Base-by-base conservation (phyloP, 1,140 invertebrate genomes). In the Nymphalis io region DNA sequence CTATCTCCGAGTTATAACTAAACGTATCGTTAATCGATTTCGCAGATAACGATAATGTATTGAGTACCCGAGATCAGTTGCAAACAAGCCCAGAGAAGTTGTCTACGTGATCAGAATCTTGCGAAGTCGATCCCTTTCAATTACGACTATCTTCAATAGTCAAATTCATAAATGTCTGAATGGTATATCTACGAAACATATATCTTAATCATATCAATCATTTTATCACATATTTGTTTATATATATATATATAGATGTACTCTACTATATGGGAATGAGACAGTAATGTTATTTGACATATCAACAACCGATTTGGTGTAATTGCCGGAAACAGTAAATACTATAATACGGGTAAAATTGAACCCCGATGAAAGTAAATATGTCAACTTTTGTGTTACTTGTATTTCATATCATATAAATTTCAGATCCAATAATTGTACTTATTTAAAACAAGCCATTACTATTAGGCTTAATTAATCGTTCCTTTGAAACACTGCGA, bases 11-110 rank as follows among this genome's bases (percentile, higher is more conserved):
- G 57, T 78, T 73, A 82, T 81, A 77, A 75, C 71, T 72, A 77
- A 78, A 73, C 79, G 74, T 77, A 76, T 80, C 64, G 76, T 82
- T 84, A 85, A 85, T 86, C 83, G 83, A 83, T 85, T 85, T 70
- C 64, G 65, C 68, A 69, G 81, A 84, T 85, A 85, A 82, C 76
- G 77, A 80, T 83, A 82, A 86, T 84, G 75, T 84, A 84, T 82
- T 76, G 78, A 79, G 78, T 80, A 74, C 73, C 77, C 73, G 65
- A 68, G 75, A 84, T 87, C 74, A 69, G 68, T 68, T 68, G 57
- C 73, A 72, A 64, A 71, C 74, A 77, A 70, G 68, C 74, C 60
- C 66, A 68, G 70, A 63, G 63, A 74, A 75, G 60, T 75, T 62
- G 67, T 53, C 60, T 73, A 81, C 79, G 79, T 79, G 79, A 75